Evolutionary conservation across 2,113 vertebrate genomes (phyloP).

Genomic region (Alexandromys fortis): DNA sequence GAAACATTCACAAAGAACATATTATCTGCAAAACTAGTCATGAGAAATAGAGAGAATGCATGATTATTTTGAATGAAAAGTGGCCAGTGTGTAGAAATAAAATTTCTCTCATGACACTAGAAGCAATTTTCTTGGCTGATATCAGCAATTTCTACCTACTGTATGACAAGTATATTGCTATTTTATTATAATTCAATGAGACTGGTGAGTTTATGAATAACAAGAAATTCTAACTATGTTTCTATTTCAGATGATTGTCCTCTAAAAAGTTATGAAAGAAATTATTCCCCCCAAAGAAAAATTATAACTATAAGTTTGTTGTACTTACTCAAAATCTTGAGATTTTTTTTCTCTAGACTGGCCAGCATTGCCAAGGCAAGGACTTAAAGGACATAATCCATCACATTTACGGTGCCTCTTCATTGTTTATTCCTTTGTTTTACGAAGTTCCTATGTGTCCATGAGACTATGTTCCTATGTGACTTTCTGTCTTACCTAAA

Average conservation of each 20-base stretch:
- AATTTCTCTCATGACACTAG: neutral
- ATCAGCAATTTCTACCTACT: neutral
- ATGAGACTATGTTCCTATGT: neutral
- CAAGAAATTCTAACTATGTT: neutral
- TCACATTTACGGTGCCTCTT: neutral
- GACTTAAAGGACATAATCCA: neutral
- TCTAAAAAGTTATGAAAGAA: neutral
- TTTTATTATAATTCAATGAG: neutral
- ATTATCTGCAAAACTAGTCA: neutral
- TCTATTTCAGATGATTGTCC: neutral
- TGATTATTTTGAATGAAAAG: neutral
- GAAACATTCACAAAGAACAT: neutral
- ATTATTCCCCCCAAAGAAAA: too few species aligned
- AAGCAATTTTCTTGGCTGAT: neutral
- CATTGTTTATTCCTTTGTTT: neutral
- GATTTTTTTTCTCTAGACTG: neutral
- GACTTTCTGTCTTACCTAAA: too few species aligned
- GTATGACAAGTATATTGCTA: neutral
- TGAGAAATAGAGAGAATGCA: neutral
- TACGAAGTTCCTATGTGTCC: neutral
- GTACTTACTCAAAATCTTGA: neutral
- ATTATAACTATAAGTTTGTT: neutral
- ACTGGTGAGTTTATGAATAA: neutral
- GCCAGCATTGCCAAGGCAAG: neutral
- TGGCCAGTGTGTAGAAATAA: neutral